phyloP scores from a whole-genome alignment of 2,888 invertebrate genomes.

The Nomada ruficornis region DNA sequence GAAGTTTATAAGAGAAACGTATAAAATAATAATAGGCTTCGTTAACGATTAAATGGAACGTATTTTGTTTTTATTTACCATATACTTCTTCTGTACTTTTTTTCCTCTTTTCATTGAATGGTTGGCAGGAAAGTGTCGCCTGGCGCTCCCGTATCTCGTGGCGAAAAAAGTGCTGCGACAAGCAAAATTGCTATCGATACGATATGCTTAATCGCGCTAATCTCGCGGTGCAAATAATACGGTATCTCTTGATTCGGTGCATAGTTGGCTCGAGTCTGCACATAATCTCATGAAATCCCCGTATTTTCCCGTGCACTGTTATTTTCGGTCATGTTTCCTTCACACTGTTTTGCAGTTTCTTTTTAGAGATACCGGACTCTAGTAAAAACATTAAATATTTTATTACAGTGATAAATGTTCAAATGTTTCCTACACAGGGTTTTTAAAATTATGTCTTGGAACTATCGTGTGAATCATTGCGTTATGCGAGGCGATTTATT shows the following conservation, averaged over 20 bases:
- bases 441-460: background rate
- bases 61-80: background rate
- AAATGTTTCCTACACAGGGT: background rate
- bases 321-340: too few species aligned
- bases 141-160: slow-evolving; percentile 10
- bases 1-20: too few species aligned
- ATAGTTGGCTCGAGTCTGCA: slow-evolving; percentile 1
- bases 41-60: too few species aligned
- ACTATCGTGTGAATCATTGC: background rate
- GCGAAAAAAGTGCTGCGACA: slow-evolving; percentile 60
- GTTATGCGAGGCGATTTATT: background rate
- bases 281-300: slow-evolving; percentile 38
- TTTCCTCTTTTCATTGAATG: background rate
- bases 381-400: background rate
- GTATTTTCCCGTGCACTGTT: slow-evolving; percentile 5
- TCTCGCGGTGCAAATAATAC: slow-evolving; percentile 60
- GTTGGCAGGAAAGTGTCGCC: background rate
- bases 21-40: too few species aligned
- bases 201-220: slow-evolving; percentile 72
- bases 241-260: slow-evolving; percentile 54
- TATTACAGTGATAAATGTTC: background rate
- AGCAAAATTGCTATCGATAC: slow-evolving; percentile 68
- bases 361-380: background rate
- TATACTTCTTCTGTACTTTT: background rate
- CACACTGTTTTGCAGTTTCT: too few species aligned